Percentiles rank a stretch among this genome's conserved stretches.
These are phyloP conservation scores for Ophiothrix spiculata DNA, from an alignment of 35 echinoderm and acorn worm species.

Conservation along the genomic window DNA sequence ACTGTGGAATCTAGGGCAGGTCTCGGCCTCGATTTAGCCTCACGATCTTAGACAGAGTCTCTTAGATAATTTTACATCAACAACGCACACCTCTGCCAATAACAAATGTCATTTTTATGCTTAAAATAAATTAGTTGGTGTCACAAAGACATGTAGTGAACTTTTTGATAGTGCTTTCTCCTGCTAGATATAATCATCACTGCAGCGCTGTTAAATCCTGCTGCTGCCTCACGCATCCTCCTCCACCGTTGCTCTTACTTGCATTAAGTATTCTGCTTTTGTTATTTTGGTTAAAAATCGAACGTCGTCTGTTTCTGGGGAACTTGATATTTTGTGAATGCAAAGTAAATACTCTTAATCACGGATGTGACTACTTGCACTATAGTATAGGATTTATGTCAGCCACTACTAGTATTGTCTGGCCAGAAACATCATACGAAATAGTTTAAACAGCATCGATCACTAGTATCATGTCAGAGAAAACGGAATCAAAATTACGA, in stretches of 20 bases:
- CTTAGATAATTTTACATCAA: background rate
- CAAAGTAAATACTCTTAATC: constrained; percentile 12
- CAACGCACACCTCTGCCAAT: background rate
- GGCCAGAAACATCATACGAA: background rate
- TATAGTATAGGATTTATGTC: background rate
- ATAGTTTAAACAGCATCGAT: background rate
- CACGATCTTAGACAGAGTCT: background rate
- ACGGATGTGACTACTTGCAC: background rate
- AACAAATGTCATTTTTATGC: background rate
- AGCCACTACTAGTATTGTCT: background rate
- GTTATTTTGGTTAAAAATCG: background rate
- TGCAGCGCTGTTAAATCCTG: no score
- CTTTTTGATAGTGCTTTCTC: background rate
- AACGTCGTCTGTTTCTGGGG: background rate
- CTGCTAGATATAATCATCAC: background rate
- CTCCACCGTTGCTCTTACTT: background rate
- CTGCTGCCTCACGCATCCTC: no score
- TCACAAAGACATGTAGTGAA: background rate
- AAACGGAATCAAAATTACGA: background rate
- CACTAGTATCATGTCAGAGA: background rate
- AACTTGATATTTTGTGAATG: constrained; percentile 13
- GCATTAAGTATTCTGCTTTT: background rate
- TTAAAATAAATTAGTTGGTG: background rate
- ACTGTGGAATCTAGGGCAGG: constrained; percentile 6
- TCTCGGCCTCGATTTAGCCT: constrained; percentile 1